Base-by-base conservation (phyloP, 1,140 invertebrate species). In the Drosophila sechellia region DNA sequence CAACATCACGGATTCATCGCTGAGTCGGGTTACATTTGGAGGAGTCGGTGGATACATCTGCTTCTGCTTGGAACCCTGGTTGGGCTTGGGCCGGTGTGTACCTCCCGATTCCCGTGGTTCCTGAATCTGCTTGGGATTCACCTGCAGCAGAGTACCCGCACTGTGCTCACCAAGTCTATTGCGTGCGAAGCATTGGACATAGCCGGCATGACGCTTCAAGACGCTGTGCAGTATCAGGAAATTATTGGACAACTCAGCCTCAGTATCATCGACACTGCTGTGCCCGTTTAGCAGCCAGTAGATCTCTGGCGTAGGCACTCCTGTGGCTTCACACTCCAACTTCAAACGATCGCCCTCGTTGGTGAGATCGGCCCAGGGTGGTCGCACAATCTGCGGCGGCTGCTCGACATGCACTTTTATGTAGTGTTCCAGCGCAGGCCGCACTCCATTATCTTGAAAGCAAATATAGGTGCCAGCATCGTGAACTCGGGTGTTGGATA, bases 1-100 rank as follows among this genome's bases (percentile, higher is more conserved):
- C 0, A 99, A 95, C 96, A 98, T 98, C 0, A 98, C 97, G 0
- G 97, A 98, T 20, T 96, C 94, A 81, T 98, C 97, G 0, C 96
- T 96, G 6, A 98, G 91, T 13, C 97, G 94, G 0, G 96, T 97
- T 1, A 99, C 95, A 83, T 96, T 96, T 0, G 98, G 98, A 37
- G 95, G 95, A 5, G 95, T 95, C 0, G 98, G 98, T 0, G 97
- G 97, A 42, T 98, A 94, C 94, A 98, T 94, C 35, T 77, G 55
- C n/a, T 43, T 59, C 25, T 55, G 63, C 43, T 76, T 71, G 5
- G 43, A 27, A 4, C 20, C 58, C 15, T 63, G 71, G 37, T 61
- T 73, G 4, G 58, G 46, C 20, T 73, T 75, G 0, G 50, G 22
- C 1, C 35, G 55, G 22, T 59, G 54, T 0, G 42, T 43, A 31